Conservation (phyloP, 2,113 vertebrate genomes). For the Ammodytes dubius region DNA sequence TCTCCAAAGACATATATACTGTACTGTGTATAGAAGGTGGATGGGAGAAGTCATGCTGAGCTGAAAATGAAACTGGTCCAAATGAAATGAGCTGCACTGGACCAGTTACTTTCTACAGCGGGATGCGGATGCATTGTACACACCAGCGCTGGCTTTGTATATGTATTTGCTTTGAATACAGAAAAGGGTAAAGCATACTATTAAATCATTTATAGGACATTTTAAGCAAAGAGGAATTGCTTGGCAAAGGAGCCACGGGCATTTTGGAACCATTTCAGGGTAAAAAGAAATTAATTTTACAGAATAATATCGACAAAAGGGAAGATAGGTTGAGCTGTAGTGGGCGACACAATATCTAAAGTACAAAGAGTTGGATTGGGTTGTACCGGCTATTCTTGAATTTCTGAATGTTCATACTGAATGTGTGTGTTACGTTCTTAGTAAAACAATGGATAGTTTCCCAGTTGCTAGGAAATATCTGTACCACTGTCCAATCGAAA, state of each 20-base stretch:
- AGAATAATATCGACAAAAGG: neutral
- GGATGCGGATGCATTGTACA: neutral
- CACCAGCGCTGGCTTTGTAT: conserved; percentile 4
- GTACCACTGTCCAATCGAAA: no score
- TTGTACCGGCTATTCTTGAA: neutral
- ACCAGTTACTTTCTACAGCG: neutral
- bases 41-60: neutral
- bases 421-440: neutral
- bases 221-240: neutral
- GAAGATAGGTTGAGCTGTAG: neutral
- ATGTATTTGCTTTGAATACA: neutral
- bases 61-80: neutral
- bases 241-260: neutral
- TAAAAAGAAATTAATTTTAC: neutral
- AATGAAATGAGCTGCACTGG: neutral
- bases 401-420: neutral
- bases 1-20: neutral
- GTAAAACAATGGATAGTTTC: no score
- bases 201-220: neutral
- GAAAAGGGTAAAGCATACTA: neutral
- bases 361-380: neutral
- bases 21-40: neutral
- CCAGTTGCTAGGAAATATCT: no score
- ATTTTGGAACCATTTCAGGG: neutral
- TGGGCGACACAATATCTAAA: neutral